phyloP scores from a whole-genome alignment of 2,797 vertebrate species.

The Natrix natrix region DNA sequence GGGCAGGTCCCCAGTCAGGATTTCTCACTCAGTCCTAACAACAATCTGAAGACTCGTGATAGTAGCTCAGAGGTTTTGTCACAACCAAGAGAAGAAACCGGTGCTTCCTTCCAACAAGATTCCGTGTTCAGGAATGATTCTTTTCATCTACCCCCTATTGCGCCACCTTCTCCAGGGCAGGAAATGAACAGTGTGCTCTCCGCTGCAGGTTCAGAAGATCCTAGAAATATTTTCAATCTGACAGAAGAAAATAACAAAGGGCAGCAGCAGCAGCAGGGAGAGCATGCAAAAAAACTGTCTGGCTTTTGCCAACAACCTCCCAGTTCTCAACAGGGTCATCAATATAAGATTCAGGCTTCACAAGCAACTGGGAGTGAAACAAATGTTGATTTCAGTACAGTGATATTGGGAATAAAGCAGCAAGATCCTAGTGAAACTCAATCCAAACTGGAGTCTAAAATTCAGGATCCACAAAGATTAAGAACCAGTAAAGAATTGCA shows the following conservation, averaged over 20 bases:
- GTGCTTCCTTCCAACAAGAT: constrained; percentile 75
- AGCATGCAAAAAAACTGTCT: constrained; percentile 52
- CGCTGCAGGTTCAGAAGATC: constrained; percentile 61
- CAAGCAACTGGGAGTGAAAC: constrained; percentile 61
- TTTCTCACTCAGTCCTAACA: constrained; percentile 71
- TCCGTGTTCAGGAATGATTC: constrained; percentile 78
- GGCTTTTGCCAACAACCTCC: constrained; percentile 46
- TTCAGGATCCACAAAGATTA: constrained; percentile 42
- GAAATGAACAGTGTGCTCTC: constrained; percentile 68
- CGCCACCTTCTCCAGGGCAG: constrained; percentile 54
- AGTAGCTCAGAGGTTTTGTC: constrained; percentile 69
- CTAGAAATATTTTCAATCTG: constrained; percentile 64
- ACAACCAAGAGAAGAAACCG: constrained; percentile 73
- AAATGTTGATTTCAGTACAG: constrained; percentile 37
- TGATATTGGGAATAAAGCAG: constrained; percentile 21
- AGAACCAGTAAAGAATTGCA: constrained; percentile 50
- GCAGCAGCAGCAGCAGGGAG: constrained; percentile 59
- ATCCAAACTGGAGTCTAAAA: constrained; percentile 51
- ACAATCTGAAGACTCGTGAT: constrained; percentile 73
- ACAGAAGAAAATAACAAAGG: constrained; percentile 66
- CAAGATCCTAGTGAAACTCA: constrained; percentile 53
- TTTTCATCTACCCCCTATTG: constrained; percentile 58
- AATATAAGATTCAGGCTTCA: constrained; percentile 71
- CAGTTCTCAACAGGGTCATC: constrained; percentile 66
- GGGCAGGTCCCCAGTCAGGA: constrained; percentile 70